Evolutionary conservation across 2,888 invertebrate genomes (phyloP), one percentile per base, ranked within the genome.

Genomic region (Macrophya alboannulata): DNA sequence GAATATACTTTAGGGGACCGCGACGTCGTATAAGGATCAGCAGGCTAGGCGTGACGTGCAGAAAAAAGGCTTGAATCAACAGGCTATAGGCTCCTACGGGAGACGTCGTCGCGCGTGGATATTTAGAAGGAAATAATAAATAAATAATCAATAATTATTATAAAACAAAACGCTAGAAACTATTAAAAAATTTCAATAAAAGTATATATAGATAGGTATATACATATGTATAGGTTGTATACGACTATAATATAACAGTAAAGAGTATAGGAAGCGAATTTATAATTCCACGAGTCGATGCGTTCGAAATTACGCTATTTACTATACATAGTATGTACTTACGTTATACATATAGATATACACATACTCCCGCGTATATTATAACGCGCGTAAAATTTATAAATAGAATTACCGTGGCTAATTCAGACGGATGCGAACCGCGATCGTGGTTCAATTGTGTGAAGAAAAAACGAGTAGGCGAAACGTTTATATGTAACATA

Each of bases 21-120:
- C n/a, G 51, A n/a, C 51, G 51, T 51, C 17, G 51, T 6, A n/a
- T n/a, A 1, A n/a, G 17, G 17, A 51, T n/a, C 51, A 51, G 51
- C n/a, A 31, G 17, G 6, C 17, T 51, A 51, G 51, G 51, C 31
- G 17, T 68, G 68, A 68, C 68, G 68, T 37, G 68, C 37, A 68
- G 48, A 31, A 68, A 31, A 68, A 68, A 37, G 37, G 25, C 62
- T 68, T 68, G 68, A 68, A 68, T 68, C 68, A 68, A 68, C 31
- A 68, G 65, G 65, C 65, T 65, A 65, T 31, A 68, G 37, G 6
- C 31, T 31, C 68, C 15, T 37, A 5, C 21, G 4, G 21, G 25
- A 9, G 15, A 62, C 65, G 68, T 37, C 31, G 37, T 65, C 65
- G 31, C 12, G 31, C 65, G 65, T 31, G 65, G 31, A 31, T 25